phyloP scores from a whole-genome alignment of 2,113 vertebrate species.

The Sminthopsis crassicaudata region DNA sequence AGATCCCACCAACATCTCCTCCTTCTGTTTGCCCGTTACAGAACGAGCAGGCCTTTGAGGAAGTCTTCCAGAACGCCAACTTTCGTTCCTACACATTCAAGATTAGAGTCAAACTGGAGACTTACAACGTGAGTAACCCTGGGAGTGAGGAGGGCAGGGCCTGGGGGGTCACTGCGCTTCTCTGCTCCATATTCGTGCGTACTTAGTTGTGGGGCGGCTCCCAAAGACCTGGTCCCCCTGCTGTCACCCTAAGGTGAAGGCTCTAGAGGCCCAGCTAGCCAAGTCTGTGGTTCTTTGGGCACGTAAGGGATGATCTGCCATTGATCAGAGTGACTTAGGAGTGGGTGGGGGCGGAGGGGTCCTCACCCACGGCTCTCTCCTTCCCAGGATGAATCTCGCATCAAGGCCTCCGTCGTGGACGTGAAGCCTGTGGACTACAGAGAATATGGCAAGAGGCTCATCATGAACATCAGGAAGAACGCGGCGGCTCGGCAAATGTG shows the following conservation, averaged over 20 bases:
- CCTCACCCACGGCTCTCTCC: conserved; percentile 44
- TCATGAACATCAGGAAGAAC: conserved; percentile 91
- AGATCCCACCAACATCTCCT: conserved; percentile 44
- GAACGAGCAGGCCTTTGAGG: conserved; percentile 95
- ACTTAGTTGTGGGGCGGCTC: background rate
- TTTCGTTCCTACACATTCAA: conserved; percentile 93
- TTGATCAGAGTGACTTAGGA: background rate
- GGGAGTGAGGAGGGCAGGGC: background rate
- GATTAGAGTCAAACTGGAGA: conserved; percentile 95
- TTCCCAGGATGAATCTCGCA: conserved; percentile 94
- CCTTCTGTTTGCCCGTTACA: conserved; percentile 79
- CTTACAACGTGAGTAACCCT: conserved; percentile 93
- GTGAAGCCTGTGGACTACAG: conserved; percentile 94
- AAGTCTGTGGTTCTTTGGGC: background rate
- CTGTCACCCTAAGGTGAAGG: background rate
- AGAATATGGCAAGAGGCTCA: conserved; percentile 93
- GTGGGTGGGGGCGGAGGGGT: background rate
- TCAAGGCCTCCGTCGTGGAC: conserved; percentile 94
- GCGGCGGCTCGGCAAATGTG: conserved; percentile 75
- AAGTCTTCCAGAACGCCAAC: conserved; percentile 95
- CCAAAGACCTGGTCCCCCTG: background rate
- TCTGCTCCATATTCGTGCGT: background rate
- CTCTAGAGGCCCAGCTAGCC: too few species aligned
- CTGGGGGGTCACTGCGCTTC: background rate
- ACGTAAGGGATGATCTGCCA: background rate